Evolutionary conservation across 2,113 vertebrate genomes (phyloP).

Genomic region (Condylura cristata): DNA sequence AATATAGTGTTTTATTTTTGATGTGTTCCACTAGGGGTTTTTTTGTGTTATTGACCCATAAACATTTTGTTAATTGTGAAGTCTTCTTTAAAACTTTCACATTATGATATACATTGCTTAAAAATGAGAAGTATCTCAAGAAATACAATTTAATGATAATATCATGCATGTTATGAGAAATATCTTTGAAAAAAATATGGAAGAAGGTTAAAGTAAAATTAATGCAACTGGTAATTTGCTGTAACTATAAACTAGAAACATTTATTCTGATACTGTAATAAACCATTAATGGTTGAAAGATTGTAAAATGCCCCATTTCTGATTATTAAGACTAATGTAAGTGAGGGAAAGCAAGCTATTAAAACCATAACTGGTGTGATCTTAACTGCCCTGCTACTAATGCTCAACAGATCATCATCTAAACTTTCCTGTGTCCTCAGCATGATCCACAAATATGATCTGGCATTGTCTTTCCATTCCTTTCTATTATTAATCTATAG

Average conservation of each 20-base stretch:
- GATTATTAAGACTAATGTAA: constrained; percentile 39
- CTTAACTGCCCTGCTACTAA: background rate
- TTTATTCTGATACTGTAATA: constrained; percentile 34
- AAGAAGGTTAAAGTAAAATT: background rate
- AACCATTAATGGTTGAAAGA: constrained; percentile 30
- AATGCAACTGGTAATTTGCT: background rate
- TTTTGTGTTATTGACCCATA: background rate
- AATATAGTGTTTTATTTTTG: constrained; percentile 3
- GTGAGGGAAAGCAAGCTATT: constrained; percentile 5
- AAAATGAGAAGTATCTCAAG: constrained; percentile 39
- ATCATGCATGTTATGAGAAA: constrained; percentile 28
- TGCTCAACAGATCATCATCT: background rate
- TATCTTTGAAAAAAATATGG: constrained; percentile 7
- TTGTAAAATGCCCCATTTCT: constrained; percentile 28
- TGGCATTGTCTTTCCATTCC: background rate
- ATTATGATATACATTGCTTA: constrained; percentile 42
- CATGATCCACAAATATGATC: background rate
- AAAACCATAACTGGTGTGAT: background rate
- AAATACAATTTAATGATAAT: constrained; percentile 45
- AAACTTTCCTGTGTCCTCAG: background rate
- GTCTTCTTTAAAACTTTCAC: constrained; percentile 55
- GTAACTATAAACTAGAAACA: constrained; percentile 25
- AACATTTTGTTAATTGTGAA: constrained; percentile 4
- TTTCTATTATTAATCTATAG: background rate
- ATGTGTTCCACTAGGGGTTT: background rate